Percentiles rank a stretch among this genome's conserved stretches.
phyloP scores from a whole-genome alignment of 2,797 vertebrate genomes.

The Borostomias antarcticus region DNA sequence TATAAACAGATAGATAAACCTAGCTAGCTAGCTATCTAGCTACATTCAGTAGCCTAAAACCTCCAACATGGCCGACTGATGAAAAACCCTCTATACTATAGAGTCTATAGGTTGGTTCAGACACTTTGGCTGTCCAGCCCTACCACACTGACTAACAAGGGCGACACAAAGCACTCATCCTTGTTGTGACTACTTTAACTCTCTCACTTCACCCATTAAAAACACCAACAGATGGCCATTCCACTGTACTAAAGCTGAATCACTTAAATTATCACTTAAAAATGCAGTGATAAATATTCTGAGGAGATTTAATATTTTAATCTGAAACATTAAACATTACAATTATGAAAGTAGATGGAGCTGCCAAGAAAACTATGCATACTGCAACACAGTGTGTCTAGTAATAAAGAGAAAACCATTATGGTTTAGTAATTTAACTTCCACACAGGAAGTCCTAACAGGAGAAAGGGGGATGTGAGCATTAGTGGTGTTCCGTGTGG shows the following conservation, averaged over 20 bases:
- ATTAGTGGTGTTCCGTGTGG: too few species aligned
- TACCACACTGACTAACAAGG: background rate
- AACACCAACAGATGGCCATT: constrained; percentile 65
- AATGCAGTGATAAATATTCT: constrained; percentile 62
- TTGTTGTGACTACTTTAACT: constrained; percentile 33
- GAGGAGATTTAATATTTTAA: constrained; percentile 61
- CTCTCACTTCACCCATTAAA: constrained; percentile 40
- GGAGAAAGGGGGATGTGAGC: too few species aligned
- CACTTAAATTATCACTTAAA: constrained; percentile 66
- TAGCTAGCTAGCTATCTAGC: too few species aligned
- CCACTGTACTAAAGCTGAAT: constrained; percentile 37
- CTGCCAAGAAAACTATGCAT: background rate
- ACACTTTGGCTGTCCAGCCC: constrained; percentile 15
- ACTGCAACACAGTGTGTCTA: too few species aligned
- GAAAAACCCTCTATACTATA: too few species aligned
- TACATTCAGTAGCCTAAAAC: too few species aligned
- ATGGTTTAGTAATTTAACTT: too few species aligned
- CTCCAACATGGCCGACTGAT: too few species aligned
- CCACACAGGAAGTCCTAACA: too few species aligned
- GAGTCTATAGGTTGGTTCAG: too few species aligned
- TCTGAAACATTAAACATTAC: constrained; percentile 66
- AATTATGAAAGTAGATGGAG: constrained; percentile 49
- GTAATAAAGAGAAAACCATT: too few species aligned
- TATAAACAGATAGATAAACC: too few species aligned
- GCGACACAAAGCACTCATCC: background rate